phyloP scores from a whole-genome alignment of 2,888 invertebrate species.

The Horisme vitalbata region DNA sequence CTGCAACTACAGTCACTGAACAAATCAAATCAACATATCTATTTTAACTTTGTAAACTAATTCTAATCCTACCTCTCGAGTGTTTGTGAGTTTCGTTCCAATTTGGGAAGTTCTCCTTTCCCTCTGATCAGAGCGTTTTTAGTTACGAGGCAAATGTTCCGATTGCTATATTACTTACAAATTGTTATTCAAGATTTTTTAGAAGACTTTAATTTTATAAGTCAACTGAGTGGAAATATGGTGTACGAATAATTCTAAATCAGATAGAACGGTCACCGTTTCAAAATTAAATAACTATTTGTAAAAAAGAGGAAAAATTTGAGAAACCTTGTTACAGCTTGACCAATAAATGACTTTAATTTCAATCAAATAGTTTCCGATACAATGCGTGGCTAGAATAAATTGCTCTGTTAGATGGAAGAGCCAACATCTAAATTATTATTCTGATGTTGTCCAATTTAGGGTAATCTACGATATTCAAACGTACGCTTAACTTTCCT shows the following conservation, averaged over 20 bases:
- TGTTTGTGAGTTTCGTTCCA: conserved; percentile 22
- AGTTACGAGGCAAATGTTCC: conserved; percentile 22
- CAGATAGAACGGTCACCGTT: no score
- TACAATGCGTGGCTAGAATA: no score
- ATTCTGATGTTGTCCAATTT: neutral
- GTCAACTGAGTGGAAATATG: no score
- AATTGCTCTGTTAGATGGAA: no score
- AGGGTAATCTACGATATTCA: neutral
- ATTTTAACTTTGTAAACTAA: conserved; percentile 36
- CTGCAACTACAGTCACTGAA: no score
- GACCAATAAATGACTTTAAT: no score
- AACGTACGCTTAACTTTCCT: neutral
- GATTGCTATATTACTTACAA: conserved; percentile 16
- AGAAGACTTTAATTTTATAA: no score
- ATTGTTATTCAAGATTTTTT: conserved; percentile 22
- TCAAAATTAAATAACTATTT: no score
- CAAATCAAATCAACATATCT: conserved; percentile 24
- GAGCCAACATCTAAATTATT: no score
- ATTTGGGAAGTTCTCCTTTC: conserved; percentile 19
- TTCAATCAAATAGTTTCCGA: neutral
- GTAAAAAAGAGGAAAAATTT: no score
- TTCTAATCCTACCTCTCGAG: conserved; percentile 27
- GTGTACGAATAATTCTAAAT: no score
- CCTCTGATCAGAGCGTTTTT: conserved; percentile 18
- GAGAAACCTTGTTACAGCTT: neutral